A percentile compares a stretch with the other conserved stretches of the same genome.
These are phyloP conservation scores for Onychomys arenicola DNA, from an alignment of 2,797 vertebrate genomes.

Conservation along the genomic window DNA sequence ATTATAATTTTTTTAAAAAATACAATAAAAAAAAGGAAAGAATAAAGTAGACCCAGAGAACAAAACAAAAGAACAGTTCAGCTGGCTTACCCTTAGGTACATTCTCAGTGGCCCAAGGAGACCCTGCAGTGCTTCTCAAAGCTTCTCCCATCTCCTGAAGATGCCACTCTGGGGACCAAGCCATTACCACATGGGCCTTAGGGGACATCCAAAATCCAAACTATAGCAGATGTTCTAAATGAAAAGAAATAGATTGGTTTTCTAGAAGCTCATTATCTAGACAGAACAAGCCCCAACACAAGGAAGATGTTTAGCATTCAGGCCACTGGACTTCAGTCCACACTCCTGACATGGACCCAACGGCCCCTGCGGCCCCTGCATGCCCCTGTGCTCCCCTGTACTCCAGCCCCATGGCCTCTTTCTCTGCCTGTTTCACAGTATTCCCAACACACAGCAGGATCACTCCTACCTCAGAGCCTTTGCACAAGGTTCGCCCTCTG, in stretches of 20 bases:
- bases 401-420: background rate
- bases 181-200: background rate
- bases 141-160: background rate
- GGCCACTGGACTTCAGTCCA: background rate
- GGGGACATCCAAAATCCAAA: background rate
- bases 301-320: background rate
- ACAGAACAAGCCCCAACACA: background rate
- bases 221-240: background rate
- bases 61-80: background rate
- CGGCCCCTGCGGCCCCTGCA: no score
- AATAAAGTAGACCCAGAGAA: background rate
- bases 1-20: no score
- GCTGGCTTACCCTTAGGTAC: no score
- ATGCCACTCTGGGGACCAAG: background rate
- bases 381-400: no score
- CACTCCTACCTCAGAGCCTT: background rate
- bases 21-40: no score
- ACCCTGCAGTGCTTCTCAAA: background rate
- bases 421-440: background rate
- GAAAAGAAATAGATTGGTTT: background rate
- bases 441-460: background rate
- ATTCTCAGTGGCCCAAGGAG: background rate
- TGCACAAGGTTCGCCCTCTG: background rate
- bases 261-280: conserved; percentile 14
- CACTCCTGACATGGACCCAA: background rate